Evolutionary conservation across 30 jellyfish, hydroid and myxozoan species (phyloP).

Genomic region (Kudoa iwatai): DNA sequence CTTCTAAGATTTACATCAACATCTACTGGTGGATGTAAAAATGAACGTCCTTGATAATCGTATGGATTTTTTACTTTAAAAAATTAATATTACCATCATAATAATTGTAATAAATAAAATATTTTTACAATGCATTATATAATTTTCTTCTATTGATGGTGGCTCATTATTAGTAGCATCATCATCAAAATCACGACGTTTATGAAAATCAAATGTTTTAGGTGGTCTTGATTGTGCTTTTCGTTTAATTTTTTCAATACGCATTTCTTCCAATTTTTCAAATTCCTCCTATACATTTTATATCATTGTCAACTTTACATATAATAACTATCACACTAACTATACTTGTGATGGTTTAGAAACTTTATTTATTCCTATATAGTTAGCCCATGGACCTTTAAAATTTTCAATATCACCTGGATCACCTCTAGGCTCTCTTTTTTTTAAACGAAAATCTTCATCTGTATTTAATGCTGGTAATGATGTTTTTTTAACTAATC

Average conservation of each 20-base stretch:
- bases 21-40: constrained; percentile 46
- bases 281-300: constrained; percentile 11
- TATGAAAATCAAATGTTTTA: too few relatives aligned
- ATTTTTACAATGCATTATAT: too few relatives aligned
- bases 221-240: too few relatives aligned
- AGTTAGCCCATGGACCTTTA: constrained; percentile 89
- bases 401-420: constrained; percentile 56
- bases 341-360: constrained; percentile 24
- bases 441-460: constrained; percentile 34
- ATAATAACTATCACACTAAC: neutral
- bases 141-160: neutral
- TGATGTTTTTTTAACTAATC: constrained; percentile 7
- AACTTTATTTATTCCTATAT: constrained; percentile 19
- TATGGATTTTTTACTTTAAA: constrained; percentile 26
- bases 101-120: too few relatives aligned
- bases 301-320: neutral
- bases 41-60: constrained; percentile 82
- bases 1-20: constrained; percentile 23
- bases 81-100: too few relatives aligned
- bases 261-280: constrained; percentile 33
- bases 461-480: constrained; percentile 26
- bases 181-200: too few relatives aligned
- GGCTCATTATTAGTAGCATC: too few relatives aligned
- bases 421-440: constrained; percentile 24
- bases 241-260: constrained; percentile 40